Evolutionary conservation across 2,888 invertebrate genomes (phyloP).

Genomic region (Gnatocerus cornutus): DNA sequence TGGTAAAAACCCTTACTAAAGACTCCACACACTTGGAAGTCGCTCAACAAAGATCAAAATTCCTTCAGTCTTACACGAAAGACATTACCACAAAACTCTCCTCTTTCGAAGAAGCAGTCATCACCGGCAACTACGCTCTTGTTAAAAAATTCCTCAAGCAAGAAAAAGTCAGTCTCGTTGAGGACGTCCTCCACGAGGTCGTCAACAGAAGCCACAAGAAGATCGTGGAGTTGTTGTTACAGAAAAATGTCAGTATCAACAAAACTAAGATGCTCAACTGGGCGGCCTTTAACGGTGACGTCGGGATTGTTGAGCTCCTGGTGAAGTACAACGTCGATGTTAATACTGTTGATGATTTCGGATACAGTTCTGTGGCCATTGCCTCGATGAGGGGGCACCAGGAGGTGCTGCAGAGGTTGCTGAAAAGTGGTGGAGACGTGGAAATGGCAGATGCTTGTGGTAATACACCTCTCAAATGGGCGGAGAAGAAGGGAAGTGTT

Average conservation of each 20-base stretch:
- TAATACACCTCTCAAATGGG: constrained; percentile 15
- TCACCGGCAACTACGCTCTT: background rate
- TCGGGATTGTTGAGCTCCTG: constrained; percentile 1
- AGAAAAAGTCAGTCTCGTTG: background rate
- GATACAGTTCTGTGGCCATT: background rate
- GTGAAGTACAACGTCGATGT: background rate
- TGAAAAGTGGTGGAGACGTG: background rate
- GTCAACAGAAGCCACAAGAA: background rate
- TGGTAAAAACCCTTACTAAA: background rate
- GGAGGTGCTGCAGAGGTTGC: background rate
- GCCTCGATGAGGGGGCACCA: background rate
- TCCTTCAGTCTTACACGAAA: background rate
- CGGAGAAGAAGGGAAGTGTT: constrained; percentile 16
- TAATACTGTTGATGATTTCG: constrained; percentile 6
- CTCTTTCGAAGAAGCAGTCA: constrained; percentile 5
- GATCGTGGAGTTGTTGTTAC: constrained; percentile 9
- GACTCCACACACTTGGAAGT: background rate
- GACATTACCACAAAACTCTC: background rate
- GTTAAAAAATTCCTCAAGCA: constrained; percentile 14
- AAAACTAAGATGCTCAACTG: background rate
- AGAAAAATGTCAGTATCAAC: constrained; percentile 5
- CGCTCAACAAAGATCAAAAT: background rate
- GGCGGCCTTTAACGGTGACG: constrained; percentile 1
- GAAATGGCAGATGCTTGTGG: constrained; percentile 8
- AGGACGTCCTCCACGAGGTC: background rate